Conservation (phyloP, 2,113 vertebrate genomes). For the Paratilapia polleni region DNA sequence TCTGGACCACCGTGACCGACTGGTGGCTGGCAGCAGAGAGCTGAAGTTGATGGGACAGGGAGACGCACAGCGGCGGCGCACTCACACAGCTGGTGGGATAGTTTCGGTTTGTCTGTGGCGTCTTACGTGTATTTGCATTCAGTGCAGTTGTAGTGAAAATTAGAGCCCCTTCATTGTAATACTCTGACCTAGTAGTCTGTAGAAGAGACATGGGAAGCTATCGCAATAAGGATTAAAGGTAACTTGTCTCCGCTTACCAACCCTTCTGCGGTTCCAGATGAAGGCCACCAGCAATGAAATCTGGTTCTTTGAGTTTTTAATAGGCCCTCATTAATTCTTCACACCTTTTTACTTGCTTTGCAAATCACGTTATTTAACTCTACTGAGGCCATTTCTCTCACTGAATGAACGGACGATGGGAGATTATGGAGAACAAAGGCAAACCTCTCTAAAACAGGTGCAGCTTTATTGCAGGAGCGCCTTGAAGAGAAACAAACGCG, state of each 20-base stretch:
- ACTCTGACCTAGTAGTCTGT: not conserved
- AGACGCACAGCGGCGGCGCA: conserved; percentile 38
- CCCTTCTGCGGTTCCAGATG: not conserved
- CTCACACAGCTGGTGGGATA: conserved; percentile 8
- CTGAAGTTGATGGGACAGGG: conserved; percentile 38
- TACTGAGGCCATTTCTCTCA: not conserved
- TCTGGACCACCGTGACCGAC: conserved; percentile 62
- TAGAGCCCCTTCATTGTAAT: not conserved
- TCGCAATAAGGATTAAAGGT: not conserved
- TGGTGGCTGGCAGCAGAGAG: conserved; percentile 16
- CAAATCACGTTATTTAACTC: not conserved
- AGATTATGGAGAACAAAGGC: not conserved
- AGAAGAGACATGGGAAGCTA: not conserved
- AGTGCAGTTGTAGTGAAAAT: not conserved
- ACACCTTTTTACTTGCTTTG: not conserved
- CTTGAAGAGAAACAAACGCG: conserved; percentile 8
- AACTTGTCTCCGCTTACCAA: not conserved
- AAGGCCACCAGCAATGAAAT: not conserved
- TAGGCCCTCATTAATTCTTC: not conserved
- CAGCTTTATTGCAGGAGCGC: conserved; percentile 17
- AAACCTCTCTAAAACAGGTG: conserved; percentile 17
- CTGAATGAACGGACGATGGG: not conserved
- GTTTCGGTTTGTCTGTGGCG: not conserved
- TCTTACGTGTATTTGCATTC: not conserved
- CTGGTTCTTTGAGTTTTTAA: not conserved